These are phyloP conservation scores for Ectobius pallidus DNA, from an alignment of 2,888 invertebrate genomes.

Conservation along the genomic window DNA sequence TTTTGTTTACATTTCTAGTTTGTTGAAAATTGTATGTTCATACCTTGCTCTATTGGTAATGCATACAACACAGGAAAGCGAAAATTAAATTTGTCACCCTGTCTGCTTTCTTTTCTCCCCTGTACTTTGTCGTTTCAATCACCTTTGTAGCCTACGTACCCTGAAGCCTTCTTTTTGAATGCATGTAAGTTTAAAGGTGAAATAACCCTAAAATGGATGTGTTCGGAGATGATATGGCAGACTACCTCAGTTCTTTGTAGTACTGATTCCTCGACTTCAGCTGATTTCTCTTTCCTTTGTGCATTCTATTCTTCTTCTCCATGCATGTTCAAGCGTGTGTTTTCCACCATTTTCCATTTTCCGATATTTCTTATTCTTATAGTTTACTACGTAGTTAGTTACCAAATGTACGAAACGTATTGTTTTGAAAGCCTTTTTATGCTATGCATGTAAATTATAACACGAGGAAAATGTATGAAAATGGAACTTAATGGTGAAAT, in stretches of 20 bases:
- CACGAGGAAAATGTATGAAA: too few species aligned
- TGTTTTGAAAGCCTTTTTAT: too few species aligned
- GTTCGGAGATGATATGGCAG: background rate
- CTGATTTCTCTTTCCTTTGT: background rate
- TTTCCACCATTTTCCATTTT: too few species aligned
- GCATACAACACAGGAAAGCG: background rate
- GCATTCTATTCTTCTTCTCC: too few species aligned
- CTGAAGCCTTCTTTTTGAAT: constrained; percentile 2
- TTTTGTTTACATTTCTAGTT: background rate
- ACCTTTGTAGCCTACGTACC: background rate
- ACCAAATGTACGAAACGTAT: too few species aligned
- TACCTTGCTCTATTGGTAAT: background rate
- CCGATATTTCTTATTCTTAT: too few species aligned
- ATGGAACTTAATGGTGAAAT: too few species aligned
- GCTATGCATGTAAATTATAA: too few species aligned
- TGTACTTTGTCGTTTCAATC: background rate
- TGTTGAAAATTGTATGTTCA: background rate
- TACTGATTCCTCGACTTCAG: background rate
- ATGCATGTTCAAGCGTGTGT: too few species aligned
- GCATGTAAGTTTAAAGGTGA: constrained; percentile 6
- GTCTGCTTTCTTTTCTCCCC: background rate
- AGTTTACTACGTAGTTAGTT: too few species aligned
- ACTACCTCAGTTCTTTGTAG: background rate
- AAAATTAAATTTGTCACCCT: constrained; percentile 1
- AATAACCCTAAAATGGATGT: constrained; percentile 12